These are phyloP conservation scores for Nysson spinosus DNA, from an alignment of 2,888 invertebrate genomes.

Conservation along the genomic window DNA sequence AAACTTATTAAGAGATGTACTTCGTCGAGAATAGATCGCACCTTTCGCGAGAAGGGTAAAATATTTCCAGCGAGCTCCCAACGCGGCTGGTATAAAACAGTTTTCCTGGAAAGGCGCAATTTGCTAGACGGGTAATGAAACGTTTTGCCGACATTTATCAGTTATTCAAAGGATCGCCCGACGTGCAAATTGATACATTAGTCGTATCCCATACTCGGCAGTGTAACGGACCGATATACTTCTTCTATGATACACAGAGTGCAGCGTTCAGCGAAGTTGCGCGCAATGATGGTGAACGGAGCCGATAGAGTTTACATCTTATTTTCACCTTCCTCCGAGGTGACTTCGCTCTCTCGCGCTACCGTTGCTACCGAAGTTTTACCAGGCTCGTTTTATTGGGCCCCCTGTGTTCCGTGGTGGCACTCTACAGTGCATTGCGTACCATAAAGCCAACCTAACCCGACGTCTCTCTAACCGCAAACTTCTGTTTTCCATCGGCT, in stretches of 20 bases:
- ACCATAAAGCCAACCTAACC: conserved; percentile 14
- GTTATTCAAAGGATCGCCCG: conserved; percentile 45
- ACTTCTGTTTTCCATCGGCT: conserved; percentile 57
- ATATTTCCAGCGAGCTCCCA: not conserved
- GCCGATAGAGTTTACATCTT: conserved; percentile 30
- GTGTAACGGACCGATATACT: conserved; percentile 48
- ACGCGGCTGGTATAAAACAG: not conserved
- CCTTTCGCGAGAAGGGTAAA: not conserved
- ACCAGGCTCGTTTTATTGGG: not conserved
- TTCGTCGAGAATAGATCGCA: not conserved
- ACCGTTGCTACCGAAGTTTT: conserved; percentile 7
- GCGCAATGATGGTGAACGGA: conserved; percentile 32
- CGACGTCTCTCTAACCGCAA: conserved; percentile 51
- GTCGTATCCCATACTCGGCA: conserved; percentile 16
- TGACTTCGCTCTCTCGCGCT: no score
- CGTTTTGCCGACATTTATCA: conserved; percentile 49
- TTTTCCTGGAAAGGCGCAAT: conserved; percentile 29
- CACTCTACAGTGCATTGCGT: conserved; percentile 33
- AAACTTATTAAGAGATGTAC: not conserved
- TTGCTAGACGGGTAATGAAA: conserved; percentile 29
- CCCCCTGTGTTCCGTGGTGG: not conserved
- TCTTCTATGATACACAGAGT: conserved; percentile 13
- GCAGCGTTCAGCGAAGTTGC: conserved; percentile 13
- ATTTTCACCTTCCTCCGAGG: conserved; percentile 31
- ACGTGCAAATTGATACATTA: conserved; percentile 59